A percentile compares a stretch with the other conserved stretches of the same genome.
phyloP scores from a whole-genome alignment of 2,113 vertebrate genomes.

The Oreochromis aureus region DNA sequence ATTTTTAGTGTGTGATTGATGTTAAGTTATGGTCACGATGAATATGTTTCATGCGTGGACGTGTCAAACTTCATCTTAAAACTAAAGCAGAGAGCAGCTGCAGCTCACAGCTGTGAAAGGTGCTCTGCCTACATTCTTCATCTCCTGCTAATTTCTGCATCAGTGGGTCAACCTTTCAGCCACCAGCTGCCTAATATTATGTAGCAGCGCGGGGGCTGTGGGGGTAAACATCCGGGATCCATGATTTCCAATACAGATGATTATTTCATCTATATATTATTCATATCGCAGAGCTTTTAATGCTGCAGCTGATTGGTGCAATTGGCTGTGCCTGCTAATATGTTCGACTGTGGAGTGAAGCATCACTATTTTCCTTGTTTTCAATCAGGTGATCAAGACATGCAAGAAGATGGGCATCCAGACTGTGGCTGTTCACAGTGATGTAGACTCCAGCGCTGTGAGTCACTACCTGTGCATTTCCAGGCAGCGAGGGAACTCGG shows the following conservation, averaged over 20 bases:
- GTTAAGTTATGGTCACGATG: not conserved
- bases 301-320: not conserved
- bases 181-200: not conserved
- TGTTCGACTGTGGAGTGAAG: rapidly evolving
- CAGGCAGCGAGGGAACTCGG: not conserved
- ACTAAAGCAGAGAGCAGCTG: not conserved
- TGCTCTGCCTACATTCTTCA: not conserved
- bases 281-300: not conserved
- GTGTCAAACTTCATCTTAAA: not conserved
- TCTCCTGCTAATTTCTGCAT: not conserved
- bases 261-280: not conserved
- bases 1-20: not conserved
- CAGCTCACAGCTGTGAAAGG: not conserved
- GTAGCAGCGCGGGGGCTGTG: not conserved
- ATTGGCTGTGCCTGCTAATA: not conserved
- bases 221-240: not conserved
- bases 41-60: not conserved
- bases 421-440: constrained; percentile 92
- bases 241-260: not conserved
- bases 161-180: not conserved
- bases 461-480: constrained; percentile 67
- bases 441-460: constrained; percentile 74
- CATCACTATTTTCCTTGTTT: not conserved
- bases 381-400: constrained; percentile 85
- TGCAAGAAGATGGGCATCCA: constrained; percentile 94